Percentiles rank a stretch among this genome's conserved stretches.
phyloP scores from a whole-genome alignment of 2,888 invertebrate species.

The Eremobia ochroleuca region DNA sequence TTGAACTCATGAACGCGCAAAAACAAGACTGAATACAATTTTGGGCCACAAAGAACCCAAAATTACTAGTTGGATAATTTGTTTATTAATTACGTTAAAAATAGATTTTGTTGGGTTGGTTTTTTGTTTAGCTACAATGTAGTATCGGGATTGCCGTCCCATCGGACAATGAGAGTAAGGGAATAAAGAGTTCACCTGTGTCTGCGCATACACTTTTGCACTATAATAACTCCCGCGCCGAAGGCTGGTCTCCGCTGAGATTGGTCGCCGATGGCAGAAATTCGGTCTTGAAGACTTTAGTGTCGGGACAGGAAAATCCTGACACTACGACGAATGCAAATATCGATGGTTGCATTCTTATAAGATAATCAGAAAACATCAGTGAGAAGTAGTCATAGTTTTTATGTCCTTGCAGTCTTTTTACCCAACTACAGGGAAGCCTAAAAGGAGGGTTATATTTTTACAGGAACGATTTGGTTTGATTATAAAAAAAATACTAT shows the following conservation, averaged over 20 bases:
- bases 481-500: background rate
- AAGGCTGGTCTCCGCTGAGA: too few relatives aligned
- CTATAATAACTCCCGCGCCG: too few relatives aligned
- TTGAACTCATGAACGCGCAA: slow-evolving; percentile 5
- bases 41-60: background rate
- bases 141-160: too few relatives aligned
- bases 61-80: background rate
- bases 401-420: background rate
- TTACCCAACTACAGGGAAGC: background rate
- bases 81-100: background rate
- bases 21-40: slow-evolving; percentile 15
- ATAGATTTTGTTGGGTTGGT: background rate
- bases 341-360: background rate
- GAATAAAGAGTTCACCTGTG: too few relatives aligned
- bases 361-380: background rate
- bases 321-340: background rate
- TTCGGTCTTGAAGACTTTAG: too few relatives aligned
- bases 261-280: too few relatives aligned
- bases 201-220: too few relatives aligned
- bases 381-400: background rate
- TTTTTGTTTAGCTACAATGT: too few relatives aligned
- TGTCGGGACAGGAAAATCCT: background rate
- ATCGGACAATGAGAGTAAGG: too few relatives aligned
- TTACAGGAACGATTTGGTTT: background rate
- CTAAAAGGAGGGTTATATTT: background rate